These are phyloP conservation scores for Porites lobata DNA, from an alignment of 92 coral and sea anemone genomes.

Conservation along the genomic window DNA sequence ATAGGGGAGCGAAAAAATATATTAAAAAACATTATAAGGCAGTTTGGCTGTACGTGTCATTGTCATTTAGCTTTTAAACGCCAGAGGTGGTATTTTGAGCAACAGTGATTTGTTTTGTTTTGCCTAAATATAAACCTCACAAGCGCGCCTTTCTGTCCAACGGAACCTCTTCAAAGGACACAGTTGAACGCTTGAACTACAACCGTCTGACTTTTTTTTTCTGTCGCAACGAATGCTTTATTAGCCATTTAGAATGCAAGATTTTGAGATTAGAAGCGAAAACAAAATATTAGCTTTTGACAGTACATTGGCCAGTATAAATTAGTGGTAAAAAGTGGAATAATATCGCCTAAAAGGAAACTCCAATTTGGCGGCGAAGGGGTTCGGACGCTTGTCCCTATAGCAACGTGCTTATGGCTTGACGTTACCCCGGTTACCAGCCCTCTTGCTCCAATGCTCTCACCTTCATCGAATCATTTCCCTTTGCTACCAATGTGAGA, in stretches of 20 bases:
- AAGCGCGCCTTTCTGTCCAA: neutral
- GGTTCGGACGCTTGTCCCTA: constrained; percentile 83
- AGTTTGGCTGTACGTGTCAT: constrained; percentile 16
- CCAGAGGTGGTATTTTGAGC: constrained; percentile 39
- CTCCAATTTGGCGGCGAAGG: constrained; percentile 85
- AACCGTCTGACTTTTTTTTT: constrained; percentile 24
- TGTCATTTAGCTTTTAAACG: constrained; percentile 20
- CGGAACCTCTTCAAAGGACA: neutral
- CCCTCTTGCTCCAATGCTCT: constrained; percentile 80
- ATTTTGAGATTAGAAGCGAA: constrained; percentile 8
- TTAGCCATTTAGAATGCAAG: constrained; percentile 19
- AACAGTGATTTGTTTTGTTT: constrained; percentile 9
- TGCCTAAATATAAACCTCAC: neutral
- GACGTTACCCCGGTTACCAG: constrained; percentile 86
- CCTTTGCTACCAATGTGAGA: constrained; percentile 77
- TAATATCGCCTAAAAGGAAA: constrained; percentile 65
- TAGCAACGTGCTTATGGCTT: constrained; percentile 80
- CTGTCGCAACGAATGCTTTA: neutral
- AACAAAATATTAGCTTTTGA: constrained; percentile 52
- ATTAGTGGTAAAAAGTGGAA: constrained; percentile 27
- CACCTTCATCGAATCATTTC: constrained; percentile 79
- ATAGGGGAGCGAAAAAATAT: neutral
- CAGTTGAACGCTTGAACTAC: neutral
- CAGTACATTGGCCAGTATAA: constrained; percentile 47
- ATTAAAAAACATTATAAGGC: constrained; percentile 19